Evolutionary conservation across 2,888 invertebrate species (phyloP), one percentile per base, ranked within the genome.

Genomic region (Elgonia sp.): DNA sequence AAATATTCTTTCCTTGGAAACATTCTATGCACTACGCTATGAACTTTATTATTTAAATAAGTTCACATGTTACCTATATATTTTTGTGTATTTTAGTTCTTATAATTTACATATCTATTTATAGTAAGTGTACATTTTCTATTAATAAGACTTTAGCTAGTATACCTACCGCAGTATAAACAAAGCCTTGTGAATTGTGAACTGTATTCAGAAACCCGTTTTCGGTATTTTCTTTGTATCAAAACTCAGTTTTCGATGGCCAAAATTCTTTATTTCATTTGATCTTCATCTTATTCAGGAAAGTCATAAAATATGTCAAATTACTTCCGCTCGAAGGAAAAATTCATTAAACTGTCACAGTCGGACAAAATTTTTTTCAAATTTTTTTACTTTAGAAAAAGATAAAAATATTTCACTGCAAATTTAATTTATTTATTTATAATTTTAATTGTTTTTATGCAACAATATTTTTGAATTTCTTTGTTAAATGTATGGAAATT

Each of bases 81-180:
- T 75, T 65, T 46, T 42, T 21, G 57, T 55, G 55, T 42, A 55
- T 21, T 42, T 67, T 57, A 69, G 42, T 67, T 69, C 60, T 21
- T 37, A 29, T 9, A 21, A 80, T 80, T 80, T 60, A 60, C 79
- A 69, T 80, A 69, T 57, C 60, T 70, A 46, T 80, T 80, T 69
- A 69, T 69, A 69, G n/a, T 14, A 16, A 55, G 60, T 40, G 57
- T 69, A 55, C 37, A 37, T 69, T 80, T 79, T 69, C 69, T 50
- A 69, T 67, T 67, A 55, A 63, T 21, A 29, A 67, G 20, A 57
- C 73, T 42, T 46, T 7, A 16, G 9, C 20, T 60, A 8, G 12
- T 29, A 21, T 62, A 81, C 80, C 80, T 81, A 81, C 80, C 80
- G 70, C 80, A 81, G 80, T 21, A 70, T 81, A 81, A 81, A 81